Evolutionary conservation across 2,113 vertebrate genomes (phyloP), one percentile per base, ranked within the genome.

Genomic region (Tetraodon nigroviridis): DNA sequence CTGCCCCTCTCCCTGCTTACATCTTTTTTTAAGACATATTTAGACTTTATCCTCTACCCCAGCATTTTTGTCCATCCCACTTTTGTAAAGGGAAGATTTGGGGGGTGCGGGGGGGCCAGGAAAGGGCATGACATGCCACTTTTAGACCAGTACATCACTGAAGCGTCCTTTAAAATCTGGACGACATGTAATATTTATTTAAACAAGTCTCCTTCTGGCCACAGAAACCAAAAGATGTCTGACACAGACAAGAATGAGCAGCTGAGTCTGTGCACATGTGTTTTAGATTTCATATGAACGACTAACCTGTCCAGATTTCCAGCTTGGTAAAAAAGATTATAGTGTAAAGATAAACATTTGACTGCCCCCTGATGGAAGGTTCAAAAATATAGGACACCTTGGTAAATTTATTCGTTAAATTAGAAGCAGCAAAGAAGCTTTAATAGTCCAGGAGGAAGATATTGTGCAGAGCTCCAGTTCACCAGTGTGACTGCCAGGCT

Each of bases 151-250:
- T 89, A 82, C 86, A 81, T 85, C 87, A 83, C 79, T 84, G 72
- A 0, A 58, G 84, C 51, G 48, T 73, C 61, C 67, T 71, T 0
- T 51, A 65, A 68, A 46, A 16, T 50, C 51, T 57, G 82, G 84
- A 91, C 88, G 88, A 81, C 77, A 91, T 86, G 91, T 89, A 89
- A 93, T 74, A 91, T 93, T 93, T 94, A 93, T 94, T 96, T 94
- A 88, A 78, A 93, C 87, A 92, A 92, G 88, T 76, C 84, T 89
- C 86, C 69, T 85, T 78, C 73, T 80, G 82, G 82, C 60, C 75
- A 32, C 66, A 88, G 81, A 78, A 76, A 69, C 90, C 90, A 87
- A 70, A 73, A 1, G 62, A 79, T 87, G 89, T 92, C 87, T 90
- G 90, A 85, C 78, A 78, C 65, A 84, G 78, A 81, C 68, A 64